Percentiles rank a stretch among this genome's conserved stretches.
Conservation (phyloP, 2,888 invertebrate genomes). For the Cyclophora albipunctata region DNA sequence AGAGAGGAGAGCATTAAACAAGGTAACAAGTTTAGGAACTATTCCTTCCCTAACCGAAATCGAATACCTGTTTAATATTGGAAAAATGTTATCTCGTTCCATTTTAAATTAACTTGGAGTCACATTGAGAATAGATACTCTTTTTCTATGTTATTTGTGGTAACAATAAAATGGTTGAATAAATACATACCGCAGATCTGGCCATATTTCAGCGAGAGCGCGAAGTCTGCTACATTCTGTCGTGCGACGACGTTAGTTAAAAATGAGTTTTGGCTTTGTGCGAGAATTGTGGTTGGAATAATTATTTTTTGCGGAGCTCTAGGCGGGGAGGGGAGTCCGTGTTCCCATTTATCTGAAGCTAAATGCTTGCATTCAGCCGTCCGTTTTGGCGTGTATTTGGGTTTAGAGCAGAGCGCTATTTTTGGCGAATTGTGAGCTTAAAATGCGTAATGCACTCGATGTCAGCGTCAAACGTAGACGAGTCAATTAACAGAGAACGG, state of each 20-base stretch:
- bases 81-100: too few relatives aligned
- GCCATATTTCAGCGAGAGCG: constrained; percentile 14
- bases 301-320: constrained; percentile 45
- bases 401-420: constrained; percentile 22
- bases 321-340: constrained; percentile 29
- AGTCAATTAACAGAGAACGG: constrained; percentile 9
- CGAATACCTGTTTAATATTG: too few relatives aligned
- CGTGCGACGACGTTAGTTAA: constrained; percentile 34
- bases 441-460: constrained; percentile 6
- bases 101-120: too few relatives aligned
- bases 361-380: constrained; percentile 46
- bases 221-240: constrained; percentile 31
- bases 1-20: neutral
- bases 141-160: too few relatives aligned
- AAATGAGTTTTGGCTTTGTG: constrained; percentile 45
- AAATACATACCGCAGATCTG: too few relatives aligned
- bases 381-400: constrained; percentile 33
- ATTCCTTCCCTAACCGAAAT: too few relatives aligned
- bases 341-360: constrained; percentile 46
- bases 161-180: too few relatives aligned
- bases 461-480: constrained; percentile 1
- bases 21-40: neutral
- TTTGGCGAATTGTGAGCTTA: constrained; percentile 3
- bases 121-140: too few relatives aligned
- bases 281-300: constrained; percentile 40